phyloP scores from a whole-genome alignment of 2,113 vertebrate genomes.

The Pleuronectes platessa region DNA sequence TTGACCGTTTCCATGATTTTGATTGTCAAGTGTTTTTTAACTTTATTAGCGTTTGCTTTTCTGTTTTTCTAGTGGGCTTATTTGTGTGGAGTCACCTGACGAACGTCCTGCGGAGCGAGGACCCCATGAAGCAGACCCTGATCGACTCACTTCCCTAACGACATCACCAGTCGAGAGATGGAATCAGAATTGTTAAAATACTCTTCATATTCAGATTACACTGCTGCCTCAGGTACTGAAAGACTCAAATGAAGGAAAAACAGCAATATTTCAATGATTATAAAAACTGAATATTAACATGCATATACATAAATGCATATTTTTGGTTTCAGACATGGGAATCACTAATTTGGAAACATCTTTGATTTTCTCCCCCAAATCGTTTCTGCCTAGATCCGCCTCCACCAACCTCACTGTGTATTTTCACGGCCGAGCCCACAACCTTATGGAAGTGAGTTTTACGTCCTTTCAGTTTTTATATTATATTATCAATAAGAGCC shows the following conservation, averaged over 20 bases:
- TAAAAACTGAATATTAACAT: background rate
- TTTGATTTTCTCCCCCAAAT: constrained; percentile 87
- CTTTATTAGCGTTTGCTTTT: background rate
- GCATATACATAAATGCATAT: background rate
- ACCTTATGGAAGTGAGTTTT: constrained; percentile 87
- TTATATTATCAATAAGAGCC: background rate
- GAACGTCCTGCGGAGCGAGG: constrained; percentile 86
- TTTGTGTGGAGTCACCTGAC: constrained; percentile 92
- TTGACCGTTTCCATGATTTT: no score
- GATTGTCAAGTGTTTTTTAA: background rate
- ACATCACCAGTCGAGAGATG: constrained; percentile 88
- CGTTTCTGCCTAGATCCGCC: constrained; percentile 86
- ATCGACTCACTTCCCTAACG: constrained; percentile 84
- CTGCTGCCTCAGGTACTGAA: constrained; percentile 80
- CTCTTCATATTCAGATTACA: constrained; percentile 88
- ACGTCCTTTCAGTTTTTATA: background rate
- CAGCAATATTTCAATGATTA: no score
- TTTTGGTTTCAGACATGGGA: constrained; percentile 76
- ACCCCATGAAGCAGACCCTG: constrained; percentile 86
- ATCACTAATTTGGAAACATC: constrained; percentile 85
- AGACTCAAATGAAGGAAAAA: background rate
- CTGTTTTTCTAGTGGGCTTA: constrained; percentile 84
- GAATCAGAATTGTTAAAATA: constrained; percentile 87
- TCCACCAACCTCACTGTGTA: constrained; percentile 85
- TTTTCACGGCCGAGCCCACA: constrained; percentile 84